Evolutionary conservation across 1,140 invertebrate species (phyloP).

Genomic region (Arctopsyche grandis): DNA sequence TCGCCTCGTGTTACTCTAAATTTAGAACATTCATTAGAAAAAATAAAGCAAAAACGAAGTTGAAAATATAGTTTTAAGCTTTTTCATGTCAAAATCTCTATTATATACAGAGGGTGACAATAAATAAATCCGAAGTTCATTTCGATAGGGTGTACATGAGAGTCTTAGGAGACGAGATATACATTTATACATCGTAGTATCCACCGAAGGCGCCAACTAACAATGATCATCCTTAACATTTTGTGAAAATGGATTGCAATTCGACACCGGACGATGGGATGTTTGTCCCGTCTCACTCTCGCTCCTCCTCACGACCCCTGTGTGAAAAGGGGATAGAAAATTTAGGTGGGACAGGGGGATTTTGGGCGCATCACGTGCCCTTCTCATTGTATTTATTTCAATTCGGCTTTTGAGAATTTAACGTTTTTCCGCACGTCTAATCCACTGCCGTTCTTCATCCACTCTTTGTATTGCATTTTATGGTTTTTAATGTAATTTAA

Average conservation of each 20-base stretch:
- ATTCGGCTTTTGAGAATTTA: constrained; percentile 38
- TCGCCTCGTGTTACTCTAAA: too few relatives aligned
- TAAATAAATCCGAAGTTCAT: background rate
- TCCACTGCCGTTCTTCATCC: background rate
- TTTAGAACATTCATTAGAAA: too few relatives aligned
- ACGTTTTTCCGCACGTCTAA: constrained; percentile 19
- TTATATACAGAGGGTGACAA: too few relatives aligned
- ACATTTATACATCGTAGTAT: too few relatives aligned
- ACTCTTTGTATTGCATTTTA: too few relatives aligned
- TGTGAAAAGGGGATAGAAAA: background rate
- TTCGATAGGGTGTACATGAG: constrained; percentile 9
- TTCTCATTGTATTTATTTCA: constrained; percentile 49
- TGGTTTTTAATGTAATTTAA: too few relatives aligned
- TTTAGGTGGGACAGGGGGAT: background rate
- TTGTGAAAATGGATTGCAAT: constrained; percentile 54
- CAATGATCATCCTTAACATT: constrained; percentile 46
- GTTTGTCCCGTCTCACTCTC: constrained; percentile 2
- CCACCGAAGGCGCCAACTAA: constrained; percentile 30
- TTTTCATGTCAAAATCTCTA: too few relatives aligned
- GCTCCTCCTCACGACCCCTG: background rate
- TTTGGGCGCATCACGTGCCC: constrained; percentile 27
- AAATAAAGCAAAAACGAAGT: too few relatives aligned
- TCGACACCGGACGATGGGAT: constrained; percentile 46
- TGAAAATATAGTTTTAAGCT: too few relatives aligned
- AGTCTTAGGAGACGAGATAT: constrained; percentile 2